Percentiles rank a stretch among this genome's conserved stretches.
These are phyloP conservation scores for Aplocera efformata DNA, from an alignment of 2,888 invertebrate genomes.

Conservation along the genomic window DNA sequence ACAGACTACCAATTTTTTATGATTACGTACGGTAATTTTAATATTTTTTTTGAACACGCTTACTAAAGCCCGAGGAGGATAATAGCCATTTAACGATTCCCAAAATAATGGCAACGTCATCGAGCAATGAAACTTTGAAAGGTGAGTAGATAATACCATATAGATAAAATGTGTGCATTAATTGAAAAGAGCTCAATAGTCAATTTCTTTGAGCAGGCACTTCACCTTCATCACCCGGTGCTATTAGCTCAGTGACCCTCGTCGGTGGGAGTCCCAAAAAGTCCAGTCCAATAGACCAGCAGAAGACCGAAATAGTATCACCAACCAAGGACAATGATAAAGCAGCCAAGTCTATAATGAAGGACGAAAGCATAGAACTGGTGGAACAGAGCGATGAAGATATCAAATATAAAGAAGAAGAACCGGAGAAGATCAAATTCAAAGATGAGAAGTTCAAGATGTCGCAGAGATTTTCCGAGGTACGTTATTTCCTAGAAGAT, in stretches of 20 bases:
- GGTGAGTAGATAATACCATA: slow-evolving; percentile 64
- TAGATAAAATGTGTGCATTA: too few species aligned
- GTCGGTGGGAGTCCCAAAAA: slow-evolving; percentile 80
- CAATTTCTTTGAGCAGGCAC: too few species aligned
- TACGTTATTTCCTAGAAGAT: slow-evolving; percentile 24
- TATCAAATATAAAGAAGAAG: slow-evolving; percentile 67
- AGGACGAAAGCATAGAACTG: slow-evolving; percentile 70
- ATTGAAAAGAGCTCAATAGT: too few species aligned
- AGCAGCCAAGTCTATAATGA: slow-evolving; percentile 50
- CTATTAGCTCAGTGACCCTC: slow-evolving; percentile 86
- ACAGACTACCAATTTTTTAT: too few species aligned
- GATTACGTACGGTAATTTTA: too few species aligned
- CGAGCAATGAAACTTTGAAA: slow-evolving; percentile 88
- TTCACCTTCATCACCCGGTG: slow-evolving; percentile 86
- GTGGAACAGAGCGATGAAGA: slow-evolving; percentile 73
- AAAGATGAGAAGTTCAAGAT: slow-evolving; percentile 73
- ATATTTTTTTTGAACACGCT: slow-evolving; percentile 36
- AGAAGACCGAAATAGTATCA: slow-evolving; percentile 44
- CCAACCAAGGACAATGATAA: slow-evolving; percentile 58
- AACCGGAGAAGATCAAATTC: slow-evolving; percentile 60
- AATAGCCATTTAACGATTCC: slow-evolving; percentile 85
- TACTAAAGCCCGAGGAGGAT: slow-evolving; percentile 76
- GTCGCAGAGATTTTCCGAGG: slow-evolving; percentile 71
- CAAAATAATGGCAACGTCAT: slow-evolving; percentile 86
- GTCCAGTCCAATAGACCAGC: slow-evolving; percentile 51